Base-by-base conservation (phyloP, 2,888 invertebrate genomes). In the Eulithis testata region DNA sequence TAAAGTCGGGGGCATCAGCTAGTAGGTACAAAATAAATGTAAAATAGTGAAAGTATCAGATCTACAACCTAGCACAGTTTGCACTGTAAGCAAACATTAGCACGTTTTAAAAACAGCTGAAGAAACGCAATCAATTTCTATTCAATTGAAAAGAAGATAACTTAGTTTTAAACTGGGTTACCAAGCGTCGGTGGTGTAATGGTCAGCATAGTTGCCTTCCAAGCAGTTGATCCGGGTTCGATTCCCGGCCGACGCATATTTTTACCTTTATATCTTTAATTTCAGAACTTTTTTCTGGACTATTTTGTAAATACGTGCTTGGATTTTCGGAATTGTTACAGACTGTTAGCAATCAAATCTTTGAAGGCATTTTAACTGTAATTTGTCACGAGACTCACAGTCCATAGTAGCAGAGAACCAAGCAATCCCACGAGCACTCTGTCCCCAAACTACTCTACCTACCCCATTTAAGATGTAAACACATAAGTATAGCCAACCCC, bases 161-260 rank as follows among this genome's bases (percentile, higher is more conserved):
- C 36, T 56, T 51, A 43, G 7, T 47, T 54, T 50, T 44, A 44
- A 31, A 14, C 3, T 11, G 12, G 11, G 8, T 5, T 11, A 12
- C 6, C 49, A 51, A 31, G 92, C 91, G 93, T 89, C 87, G 91
- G 92, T 93, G 92, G 92, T 93, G 93, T 93, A 92, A 93, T 93
- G 92, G 92, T 92, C 89, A 93, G 92, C 93, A 93, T 93, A 92
- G 92, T 93, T 92, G 91, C 91, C 91, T 92, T 91, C 91, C 93
- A 93, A 93, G 92, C 93, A 92, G 91, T 92, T 92, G 92, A 93
- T 93, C 92, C 92, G 92, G 89, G 92, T 93, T 93, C 92, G 92
- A 92, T 93, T 91, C 92, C 88, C 91, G 93, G 92, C 92, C 91
- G 80, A 89, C 91, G 92, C 92, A 92, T 77, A 68, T 63, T 83